Base-by-base conservation (phyloP, 1,140 invertebrate species). In the Euglossa dilemma region DNA sequence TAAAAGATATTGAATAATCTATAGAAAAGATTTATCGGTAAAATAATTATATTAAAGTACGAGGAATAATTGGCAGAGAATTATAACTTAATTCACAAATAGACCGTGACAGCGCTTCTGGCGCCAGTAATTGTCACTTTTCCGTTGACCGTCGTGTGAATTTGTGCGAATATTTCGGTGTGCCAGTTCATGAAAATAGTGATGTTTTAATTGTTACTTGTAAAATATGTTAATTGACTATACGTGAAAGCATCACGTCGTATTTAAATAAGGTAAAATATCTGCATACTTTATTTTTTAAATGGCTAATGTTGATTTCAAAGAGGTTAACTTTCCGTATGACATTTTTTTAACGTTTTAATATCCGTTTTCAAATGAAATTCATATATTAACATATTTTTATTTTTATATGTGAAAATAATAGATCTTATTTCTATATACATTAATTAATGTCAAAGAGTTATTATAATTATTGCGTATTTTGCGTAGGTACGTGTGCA, bases 191-290 rank as follows among this genome's bases (percentile, higher is more conserved):
- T 16, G 25, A 50, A 77, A 16, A 66, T 18, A 54, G 23, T 56
- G 45, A 76, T 70, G 43, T 70, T 66, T 64, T 57, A 69, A 81
- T 75, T 45, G 63, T 87, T 72, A 56, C 54, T 18, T 23, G 56
- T 87, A 67, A 87, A 84, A 87, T 87, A 86, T 66, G 77, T 84
- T 84, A 66, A 77, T 79, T 80, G 54, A 50, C 70, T 45, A 47
- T 3, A 36, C 8, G 11, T 6, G 1, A 56, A n/a, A 28, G 20
- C 54, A 67, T 73, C 25, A 47, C 47, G 12, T 84, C 59, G 63
- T 18, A 52, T 18, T 75, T 25, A 84, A 82, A 64, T 87, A 52
- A 87, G 82, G 61, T 80, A 45, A 9, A 12, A 45, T 63, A n/a
- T 4, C 6, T 16, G 0, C 1, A 12, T 18, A 23, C 7, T 56